These are phyloP conservation scores for Gryllus bimaculatus DNA, from an alignment of 1,140 invertebrate species.

Conservation along the genomic window DNA sequence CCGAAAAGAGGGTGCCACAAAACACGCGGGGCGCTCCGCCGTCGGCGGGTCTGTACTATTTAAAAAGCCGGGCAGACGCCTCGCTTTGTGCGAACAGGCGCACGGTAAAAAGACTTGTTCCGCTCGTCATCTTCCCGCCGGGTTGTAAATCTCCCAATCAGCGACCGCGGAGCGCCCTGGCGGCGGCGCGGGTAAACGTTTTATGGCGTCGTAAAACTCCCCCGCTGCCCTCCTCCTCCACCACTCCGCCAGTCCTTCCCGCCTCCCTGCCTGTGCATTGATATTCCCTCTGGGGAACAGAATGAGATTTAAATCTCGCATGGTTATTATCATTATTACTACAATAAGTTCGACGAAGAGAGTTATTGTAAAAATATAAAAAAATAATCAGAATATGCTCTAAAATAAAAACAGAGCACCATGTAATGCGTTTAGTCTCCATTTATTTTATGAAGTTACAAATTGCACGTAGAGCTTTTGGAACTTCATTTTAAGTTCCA, in stretches of 20 bases:
- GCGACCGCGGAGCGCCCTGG: not conserved
- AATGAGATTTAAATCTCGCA: no score
- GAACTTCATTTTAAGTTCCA: no score
- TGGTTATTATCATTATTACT: no score
- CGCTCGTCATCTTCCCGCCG: not conserved
- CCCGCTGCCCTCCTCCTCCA: not conserved
- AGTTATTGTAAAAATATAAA: no score
- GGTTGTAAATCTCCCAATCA: slow-evolving; percentile 4
- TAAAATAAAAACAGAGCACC: no score
- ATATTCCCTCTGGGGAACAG: no score
- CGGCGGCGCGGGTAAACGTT: not conserved
- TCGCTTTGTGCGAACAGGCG: not conserved
- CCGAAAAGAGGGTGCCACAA: not conserved
- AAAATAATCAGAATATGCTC: no score
- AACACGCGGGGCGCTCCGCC: not conserved
- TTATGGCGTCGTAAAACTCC: not conserved
- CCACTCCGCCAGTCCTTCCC: not conserved
- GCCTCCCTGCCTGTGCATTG: not conserved
- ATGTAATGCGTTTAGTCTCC: no score
- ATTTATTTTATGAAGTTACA: no score
- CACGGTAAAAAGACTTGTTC: not conserved
- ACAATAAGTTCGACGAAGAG: no score
- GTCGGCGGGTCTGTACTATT: not conserved
- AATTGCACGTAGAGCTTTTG: no score
- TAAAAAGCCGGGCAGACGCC: not conserved